These are phyloP conservation scores for Etia nguti DNA, from an alignment of 2,113 vertebrate species.

Conservation along the genomic window DNA sequence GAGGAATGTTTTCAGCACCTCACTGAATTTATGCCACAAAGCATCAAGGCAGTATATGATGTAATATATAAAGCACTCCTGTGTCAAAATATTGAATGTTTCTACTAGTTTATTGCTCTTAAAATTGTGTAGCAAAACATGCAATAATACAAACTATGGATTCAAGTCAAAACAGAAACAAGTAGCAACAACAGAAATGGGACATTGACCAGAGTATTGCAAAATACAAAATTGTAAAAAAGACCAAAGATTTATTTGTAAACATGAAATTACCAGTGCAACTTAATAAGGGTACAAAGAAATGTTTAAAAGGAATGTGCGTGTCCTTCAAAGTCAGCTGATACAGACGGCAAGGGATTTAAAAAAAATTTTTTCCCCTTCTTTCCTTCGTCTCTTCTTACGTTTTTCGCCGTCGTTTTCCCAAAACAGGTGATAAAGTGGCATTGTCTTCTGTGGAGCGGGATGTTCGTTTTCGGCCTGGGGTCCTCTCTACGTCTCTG, in stretches of 20 bases:
- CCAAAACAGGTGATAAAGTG: neutral
- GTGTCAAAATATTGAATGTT: neutral
- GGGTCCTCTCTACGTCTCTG: constrained; percentile 7
- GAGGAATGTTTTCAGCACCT: neutral
- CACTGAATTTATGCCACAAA: neutral
- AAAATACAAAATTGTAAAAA: neutral
- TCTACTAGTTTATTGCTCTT: neutral
- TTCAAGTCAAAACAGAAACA: neutral
- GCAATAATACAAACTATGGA: neutral
- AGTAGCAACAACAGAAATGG: neutral
- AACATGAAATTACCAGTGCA: neutral
- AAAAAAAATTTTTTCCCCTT: neutral
- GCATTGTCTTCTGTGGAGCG: neutral
- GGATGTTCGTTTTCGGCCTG: neutral
- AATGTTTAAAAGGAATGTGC: neutral
- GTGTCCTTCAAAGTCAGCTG: neutral
- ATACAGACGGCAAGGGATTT: neutral
- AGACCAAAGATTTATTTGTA: neutral
- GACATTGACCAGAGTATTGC: neutral
- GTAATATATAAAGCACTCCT: neutral
- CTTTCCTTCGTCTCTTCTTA: neutral
- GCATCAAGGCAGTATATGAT: neutral
- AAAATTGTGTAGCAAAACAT: neutral
- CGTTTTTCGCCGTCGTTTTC: constrained; percentile 42
- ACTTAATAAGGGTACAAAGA: neutral